phyloP scores from a whole-genome alignment of 2,797 vertebrate genomes.

The Pogonophryne albipinna region DNA sequence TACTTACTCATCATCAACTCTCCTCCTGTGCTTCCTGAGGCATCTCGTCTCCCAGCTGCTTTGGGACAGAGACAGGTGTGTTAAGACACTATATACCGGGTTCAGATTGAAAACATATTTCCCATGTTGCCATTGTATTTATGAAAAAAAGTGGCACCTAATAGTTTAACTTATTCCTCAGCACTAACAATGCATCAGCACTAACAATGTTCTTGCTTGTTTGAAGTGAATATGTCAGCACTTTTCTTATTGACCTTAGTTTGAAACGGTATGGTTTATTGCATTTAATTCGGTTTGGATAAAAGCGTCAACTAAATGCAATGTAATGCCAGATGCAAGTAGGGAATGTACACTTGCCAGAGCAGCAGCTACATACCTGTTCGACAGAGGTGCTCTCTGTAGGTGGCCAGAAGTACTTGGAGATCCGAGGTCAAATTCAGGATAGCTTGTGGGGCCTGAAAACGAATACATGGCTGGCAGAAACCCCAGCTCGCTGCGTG shows the following conservation, averaged over 20 bases:
- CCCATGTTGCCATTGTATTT: neutral
- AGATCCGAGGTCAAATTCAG: slow-evolving; percentile 76
- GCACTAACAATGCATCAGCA: too few relatives aligned
- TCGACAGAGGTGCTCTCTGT: slow-evolving; percentile 63
- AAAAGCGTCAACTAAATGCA: too few relatives aligned
- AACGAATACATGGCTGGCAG: slow-evolving; percentile 80
- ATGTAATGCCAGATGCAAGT: too few relatives aligned
- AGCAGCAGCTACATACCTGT: slow-evolving; percentile 65
- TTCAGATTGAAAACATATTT: neutral
- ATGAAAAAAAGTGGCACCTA: too few relatives aligned
- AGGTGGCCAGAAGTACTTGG: slow-evolving; percentile 58
- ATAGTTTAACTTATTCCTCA: too few relatives aligned
- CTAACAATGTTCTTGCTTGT: too few relatives aligned
- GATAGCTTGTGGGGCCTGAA: slow-evolving; percentile 70
- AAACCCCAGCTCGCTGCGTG: slow-evolving; percentile 70
- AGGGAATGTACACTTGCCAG: neutral
- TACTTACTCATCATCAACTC: slow-evolving; percentile 84
- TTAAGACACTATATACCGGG: neutral
- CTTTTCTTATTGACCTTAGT: too few relatives aligned
- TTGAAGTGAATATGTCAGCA: too few relatives aligned
- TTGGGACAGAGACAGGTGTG: slow-evolving; percentile 34
- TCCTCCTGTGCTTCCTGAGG: slow-evolving; percentile 84
- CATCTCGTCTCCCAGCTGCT: slow-evolving; percentile 85
- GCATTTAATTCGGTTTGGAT: too few relatives aligned
- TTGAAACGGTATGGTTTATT: too few relatives aligned